Conservation (phyloP, 2,797 vertebrate genomes). For the Clarias laeviceps region DNA sequence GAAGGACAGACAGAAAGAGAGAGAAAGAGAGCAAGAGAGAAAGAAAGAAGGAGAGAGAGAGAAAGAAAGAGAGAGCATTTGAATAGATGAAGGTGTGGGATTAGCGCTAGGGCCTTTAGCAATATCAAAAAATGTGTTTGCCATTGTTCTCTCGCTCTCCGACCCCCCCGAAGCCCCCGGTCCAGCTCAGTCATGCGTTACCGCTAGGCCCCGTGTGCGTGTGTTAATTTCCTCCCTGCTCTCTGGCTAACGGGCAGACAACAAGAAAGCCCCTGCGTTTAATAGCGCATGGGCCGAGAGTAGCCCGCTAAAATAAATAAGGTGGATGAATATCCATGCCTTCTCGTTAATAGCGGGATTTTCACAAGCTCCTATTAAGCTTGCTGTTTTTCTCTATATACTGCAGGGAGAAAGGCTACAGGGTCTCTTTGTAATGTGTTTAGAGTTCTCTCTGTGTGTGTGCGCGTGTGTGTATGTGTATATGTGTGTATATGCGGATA, state of each 20-base stretch:
- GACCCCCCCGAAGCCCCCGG: constrained; percentile 67
- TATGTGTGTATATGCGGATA: not conserved
- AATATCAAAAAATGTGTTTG: constrained; percentile 83
- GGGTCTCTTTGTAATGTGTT: constrained; percentile 52
- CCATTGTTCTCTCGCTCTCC: constrained; percentile 77
- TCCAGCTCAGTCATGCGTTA: constrained; percentile 80
- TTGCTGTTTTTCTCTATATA: constrained; percentile 33
- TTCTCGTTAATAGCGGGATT: constrained; percentile 76
- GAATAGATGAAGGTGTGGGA: constrained; percentile 78
- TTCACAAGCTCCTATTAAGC: constrained; percentile 73
- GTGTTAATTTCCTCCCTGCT: constrained; percentile 54
- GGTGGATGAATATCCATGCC: constrained; percentile 74
- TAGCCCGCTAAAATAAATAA: constrained; percentile 59
- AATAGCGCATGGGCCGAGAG: constrained; percentile 49
- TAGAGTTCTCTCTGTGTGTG: constrained; percentile 56
- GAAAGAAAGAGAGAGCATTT: constrained; percentile 66
- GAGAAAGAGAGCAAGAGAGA: constrained; percentile 28
- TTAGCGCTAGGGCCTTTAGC: constrained; percentile 79
- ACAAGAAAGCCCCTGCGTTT: constrained; percentile 38
- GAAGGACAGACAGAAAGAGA: not conserved
- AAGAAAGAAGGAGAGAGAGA: constrained; percentile 32
- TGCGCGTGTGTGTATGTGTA: constrained; percentile 7
- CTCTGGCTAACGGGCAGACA: constrained; percentile 46
- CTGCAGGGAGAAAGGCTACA: constrained; percentile 56
- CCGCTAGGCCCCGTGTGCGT: constrained; percentile 55